phyloP scores from a whole-genome alignment of 2,113 vertebrate species.

The Lepisosteus oculatus region DNA sequence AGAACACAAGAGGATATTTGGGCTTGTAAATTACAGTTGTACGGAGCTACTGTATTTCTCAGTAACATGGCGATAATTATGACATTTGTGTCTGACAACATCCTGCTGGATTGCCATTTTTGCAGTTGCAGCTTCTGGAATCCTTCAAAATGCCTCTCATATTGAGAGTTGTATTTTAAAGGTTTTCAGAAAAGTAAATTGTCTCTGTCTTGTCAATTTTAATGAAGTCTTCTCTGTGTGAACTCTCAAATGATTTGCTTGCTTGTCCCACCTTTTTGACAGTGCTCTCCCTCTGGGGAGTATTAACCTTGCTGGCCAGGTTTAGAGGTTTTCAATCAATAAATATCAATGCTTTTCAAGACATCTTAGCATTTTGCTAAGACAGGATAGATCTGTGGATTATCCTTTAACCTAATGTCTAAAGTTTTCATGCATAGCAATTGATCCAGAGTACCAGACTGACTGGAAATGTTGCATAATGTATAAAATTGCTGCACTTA shows the following conservation, averaged over 20 bases:
- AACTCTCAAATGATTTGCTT: neutral
- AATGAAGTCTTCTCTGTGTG: constrained; percentile 12
- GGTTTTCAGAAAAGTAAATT: no score
- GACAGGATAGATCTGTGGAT: neutral
- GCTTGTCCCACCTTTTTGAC: neutral
- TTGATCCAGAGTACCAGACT: no score
- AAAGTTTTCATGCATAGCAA: neutral
- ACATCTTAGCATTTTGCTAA: neutral
- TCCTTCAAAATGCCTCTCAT: neutral
- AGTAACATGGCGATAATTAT: no score
- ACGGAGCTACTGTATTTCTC: no score
- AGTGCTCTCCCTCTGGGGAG: neutral
- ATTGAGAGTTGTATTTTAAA: constrained; percentile 11
- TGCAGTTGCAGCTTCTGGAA: neutral
- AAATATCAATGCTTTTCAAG: neutral
- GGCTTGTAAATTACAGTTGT: neutral
- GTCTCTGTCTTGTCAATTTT: no score
- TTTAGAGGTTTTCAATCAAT: neutral
- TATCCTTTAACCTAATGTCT: neutral
- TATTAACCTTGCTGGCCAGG: constrained; percentile 10
- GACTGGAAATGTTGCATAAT: no score
- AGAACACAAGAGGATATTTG: neutral
- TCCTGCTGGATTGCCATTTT: no score
- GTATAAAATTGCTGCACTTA: no score
- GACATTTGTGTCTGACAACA: no score